Evolutionary conservation across 2,888 invertebrate genomes (phyloP), one percentile per base, ranked within the genome.

Genomic region (Trichogramma evanescens): DNA sequence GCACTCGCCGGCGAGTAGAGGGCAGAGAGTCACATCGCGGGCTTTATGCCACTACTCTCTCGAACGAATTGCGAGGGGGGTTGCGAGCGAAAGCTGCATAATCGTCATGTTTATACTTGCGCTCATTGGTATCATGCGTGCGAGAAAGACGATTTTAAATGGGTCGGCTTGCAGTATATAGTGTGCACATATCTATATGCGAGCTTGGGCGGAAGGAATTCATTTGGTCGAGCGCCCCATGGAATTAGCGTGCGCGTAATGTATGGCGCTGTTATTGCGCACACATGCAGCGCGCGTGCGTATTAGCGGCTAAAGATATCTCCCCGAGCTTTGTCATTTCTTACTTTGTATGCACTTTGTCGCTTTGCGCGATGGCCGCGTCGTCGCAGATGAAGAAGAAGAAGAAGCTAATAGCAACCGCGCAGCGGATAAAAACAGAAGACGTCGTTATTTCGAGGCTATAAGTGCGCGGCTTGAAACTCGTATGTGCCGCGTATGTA

Each of bases 51-150:
- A 26, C 54, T 56, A 59, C 58, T 62, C 50, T 51, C 59, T 58
- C 45, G 42, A 57, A 61, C 64, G 65, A 67, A 67, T 66, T 51
- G 61, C 61, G 63, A 58, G 9, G 9, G 26, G 51, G 58, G 58
- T 62, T 65, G 55, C 57, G 26, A 26, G 26, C 26, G 26, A 26
- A 26, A 26, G 26, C 26, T 26, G 26, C 26, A 26, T 67, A 67
- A 67, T 67, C 66, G 65, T 58, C 62, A 61, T 66, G 67, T 67
- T 69, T 67, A 67, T 67, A 69, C 68, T 67, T 67, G 66, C 66
- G 66, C 62, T 68, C 67, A 67, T 65, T 66, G 26, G 26, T 26
- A 26, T 26, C 65, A 61, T 63, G 54, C 65, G 64, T 61, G 58
- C 54, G 13, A 38, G 63, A 65, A 64, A 58, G 63, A 42, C 57